Conservation (phyloP, 2,797 vertebrate genomes). For the Hapalemur alaotrensis region DNA sequence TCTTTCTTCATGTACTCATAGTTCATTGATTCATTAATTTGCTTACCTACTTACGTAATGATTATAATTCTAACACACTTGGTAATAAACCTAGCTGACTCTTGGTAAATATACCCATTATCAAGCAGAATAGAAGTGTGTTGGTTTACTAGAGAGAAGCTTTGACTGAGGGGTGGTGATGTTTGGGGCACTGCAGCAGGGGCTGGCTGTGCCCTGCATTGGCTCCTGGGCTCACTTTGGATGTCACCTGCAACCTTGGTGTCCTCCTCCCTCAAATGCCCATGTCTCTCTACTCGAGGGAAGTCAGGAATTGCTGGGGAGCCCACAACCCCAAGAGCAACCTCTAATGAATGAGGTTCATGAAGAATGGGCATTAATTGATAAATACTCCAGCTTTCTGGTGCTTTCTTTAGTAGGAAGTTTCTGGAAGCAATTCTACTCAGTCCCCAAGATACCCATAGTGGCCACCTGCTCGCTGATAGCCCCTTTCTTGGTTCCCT, state of each 20-base stretch:
- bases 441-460: fast-evolving
- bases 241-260: neutral
- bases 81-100: neutral
- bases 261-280: neutral
- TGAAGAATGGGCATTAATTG: neutral
- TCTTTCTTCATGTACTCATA: neutral
- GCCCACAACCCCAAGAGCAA: neutral
- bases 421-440: neutral
- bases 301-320: neutral
- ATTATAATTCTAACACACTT: neutral
- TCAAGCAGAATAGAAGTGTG: neutral
- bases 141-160: neutral
- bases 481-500: neutral
- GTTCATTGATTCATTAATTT: constrained; percentile 21
- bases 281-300: neutral
- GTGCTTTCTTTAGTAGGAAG: neutral
- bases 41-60: neutral
- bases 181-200: neutral
- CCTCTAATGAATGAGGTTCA: neutral
- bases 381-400: neutral
- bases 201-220: neutral
- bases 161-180: neutral
- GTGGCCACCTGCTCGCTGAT: neutral
- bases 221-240: neutral
- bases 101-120: neutral